phyloP scores from a whole-genome alignment of 2,113 vertebrate genomes.

The Lasiurus cinereus region DNA sequence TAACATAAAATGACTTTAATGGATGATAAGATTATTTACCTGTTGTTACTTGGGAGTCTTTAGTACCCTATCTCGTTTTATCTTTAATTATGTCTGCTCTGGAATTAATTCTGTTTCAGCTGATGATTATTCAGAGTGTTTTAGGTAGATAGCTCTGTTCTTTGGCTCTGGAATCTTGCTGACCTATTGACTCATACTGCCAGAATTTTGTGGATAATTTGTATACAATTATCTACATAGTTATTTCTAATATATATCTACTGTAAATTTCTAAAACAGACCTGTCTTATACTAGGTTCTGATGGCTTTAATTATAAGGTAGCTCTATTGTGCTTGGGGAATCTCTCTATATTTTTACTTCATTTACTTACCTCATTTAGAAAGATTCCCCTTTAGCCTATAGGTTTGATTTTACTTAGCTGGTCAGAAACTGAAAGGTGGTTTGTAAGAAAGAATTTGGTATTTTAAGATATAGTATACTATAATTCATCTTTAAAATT shows the following conservation, averaged over 20 bases:
- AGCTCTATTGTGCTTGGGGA: background rate
- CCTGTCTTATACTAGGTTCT: background rate
- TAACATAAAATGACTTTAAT: constrained; percentile 22
- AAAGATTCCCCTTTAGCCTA: constrained; percentile 14
- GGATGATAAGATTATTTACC: background rate
- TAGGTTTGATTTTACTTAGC: constrained; percentile 55
- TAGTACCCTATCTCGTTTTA: background rate
- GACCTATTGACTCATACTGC: background rate
- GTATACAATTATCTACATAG: background rate
- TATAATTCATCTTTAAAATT: constrained; percentile 1
- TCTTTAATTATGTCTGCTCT: background rate
- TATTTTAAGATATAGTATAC: background rate
- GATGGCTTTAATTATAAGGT: constrained; percentile 32
- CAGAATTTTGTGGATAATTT: constrained; percentile 41
- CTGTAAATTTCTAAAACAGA: constrained; percentile 43
- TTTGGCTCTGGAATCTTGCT: constrained; percentile 2
- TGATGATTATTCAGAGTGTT: background rate
- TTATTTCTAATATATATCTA: constrained; percentile 30
- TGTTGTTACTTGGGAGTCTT: background rate
- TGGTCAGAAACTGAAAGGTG: constrained; percentile 48
- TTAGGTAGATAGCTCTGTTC: constrained; percentile 8
- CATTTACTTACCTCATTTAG: constrained; percentile 21
- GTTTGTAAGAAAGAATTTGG: background rate
- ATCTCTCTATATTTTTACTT: background rate
- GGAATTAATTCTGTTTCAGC: constrained; percentile 19